Conservation (phyloP, 1,140 invertebrate genomes). For the Trachelipus rathkii region DNA sequence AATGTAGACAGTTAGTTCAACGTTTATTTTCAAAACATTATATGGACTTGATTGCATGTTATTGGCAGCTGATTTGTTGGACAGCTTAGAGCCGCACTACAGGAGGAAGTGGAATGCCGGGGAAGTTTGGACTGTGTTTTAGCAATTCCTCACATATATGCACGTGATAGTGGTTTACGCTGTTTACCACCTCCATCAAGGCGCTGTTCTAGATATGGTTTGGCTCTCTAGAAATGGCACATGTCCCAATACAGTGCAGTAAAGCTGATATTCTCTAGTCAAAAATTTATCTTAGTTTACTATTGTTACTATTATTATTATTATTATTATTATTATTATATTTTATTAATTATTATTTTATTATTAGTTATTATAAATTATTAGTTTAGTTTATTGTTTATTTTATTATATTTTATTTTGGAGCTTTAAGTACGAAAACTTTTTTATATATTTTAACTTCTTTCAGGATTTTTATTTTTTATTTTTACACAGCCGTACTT, state of each 20-base stretch:
- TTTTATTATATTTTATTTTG: too few relatives aligned
- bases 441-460: too few relatives aligned
- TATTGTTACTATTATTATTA: too few relatives aligned
- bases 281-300: too few relatives aligned
- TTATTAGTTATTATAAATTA: too few relatives aligned
- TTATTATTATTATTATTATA: too few relatives aligned
- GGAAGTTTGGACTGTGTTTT: slow-evolving; percentile 71
- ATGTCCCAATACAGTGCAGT: slow-evolving; percentile 21
- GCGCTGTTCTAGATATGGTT: slow-evolving; percentile 60
- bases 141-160: slow-evolving; percentile 90
- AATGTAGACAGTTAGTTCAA: too few relatives aligned
- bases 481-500: slow-evolving; percentile 4
- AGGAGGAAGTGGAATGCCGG: slow-evolving; percentile 85
- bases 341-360: too few relatives aligned
- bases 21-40: too few relatives aligned
- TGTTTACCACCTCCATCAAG: slow-evolving; percentile 80
- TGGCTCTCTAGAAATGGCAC: slow-evolving; percentile 50
- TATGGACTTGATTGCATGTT: slow-evolving; percentile 77
- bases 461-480: neutral
- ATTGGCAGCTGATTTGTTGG: slow-evolving; percentile 81
- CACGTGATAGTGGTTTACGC: slow-evolving; percentile 80
- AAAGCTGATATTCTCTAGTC: neutral
- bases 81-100: slow-evolving; percentile 74
- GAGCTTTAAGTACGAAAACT: too few relatives aligned
- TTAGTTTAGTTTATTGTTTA: too few relatives aligned